Base-by-base conservation (phyloP, 2,113 vertebrate genomes). In the Notechis scutatus region DNA sequence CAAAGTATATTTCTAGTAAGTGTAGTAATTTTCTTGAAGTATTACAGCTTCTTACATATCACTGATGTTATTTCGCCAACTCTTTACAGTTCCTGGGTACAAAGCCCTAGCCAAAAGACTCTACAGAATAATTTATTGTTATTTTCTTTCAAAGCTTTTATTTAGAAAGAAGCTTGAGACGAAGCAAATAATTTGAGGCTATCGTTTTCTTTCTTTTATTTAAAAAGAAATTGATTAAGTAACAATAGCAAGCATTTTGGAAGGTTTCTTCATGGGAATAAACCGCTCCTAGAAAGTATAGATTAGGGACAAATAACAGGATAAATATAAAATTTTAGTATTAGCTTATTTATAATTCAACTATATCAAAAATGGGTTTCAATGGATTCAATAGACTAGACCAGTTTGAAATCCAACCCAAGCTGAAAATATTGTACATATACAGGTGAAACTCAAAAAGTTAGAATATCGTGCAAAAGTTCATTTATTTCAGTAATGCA, bases 1-100 rank as follows among this genome's bases (percentile, higher is more conserved):
- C 97, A 97, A 97, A 95, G 96, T 95, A 96, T 94, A 18, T 93
- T 96, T 97, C 96, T 96, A 96, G 93, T 94, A 95, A 96, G 94
- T 92, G 21, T 88, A 96, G 93, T 0, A 81, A 81, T 81, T 20
- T 93, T 96, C 92, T 96, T 90, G 93, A 90, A 97, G 24, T 81
- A 94, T 96, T 90, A 94, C 50, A 81, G 95, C 95, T 95, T 95
- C 96, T 47, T 2, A 90, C 92, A 69, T 92, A 61, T 91, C 69
- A 69, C 89, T 93, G 21, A 3, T 1, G 69, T 87, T 85, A 92
- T 69, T 92, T n/a, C 20, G 42, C 39, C 9, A 64, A 26, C 47
- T 95, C 87, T 57, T 18, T 0, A 81, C 45, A 92, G 57, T 85
- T 57, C 52, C 7, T 2, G 0, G 18, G 2, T 34, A 52, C 42